Base-by-base conservation (phyloP, 2,113 vertebrate genomes). In the Anhinga rufa region DNA sequence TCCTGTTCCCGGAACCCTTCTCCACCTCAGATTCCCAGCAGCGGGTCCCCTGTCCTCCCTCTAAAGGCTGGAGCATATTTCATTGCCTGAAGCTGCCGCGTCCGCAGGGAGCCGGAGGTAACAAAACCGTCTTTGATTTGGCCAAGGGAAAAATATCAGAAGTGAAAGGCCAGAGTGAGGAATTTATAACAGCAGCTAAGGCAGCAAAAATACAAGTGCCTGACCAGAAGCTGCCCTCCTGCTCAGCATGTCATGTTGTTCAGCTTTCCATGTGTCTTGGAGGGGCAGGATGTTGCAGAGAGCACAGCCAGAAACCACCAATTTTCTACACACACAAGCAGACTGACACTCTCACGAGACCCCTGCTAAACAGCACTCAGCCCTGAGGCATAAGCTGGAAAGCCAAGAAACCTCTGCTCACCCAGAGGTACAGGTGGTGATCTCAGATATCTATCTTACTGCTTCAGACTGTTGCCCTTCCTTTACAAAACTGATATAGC, bases 111-210 rank as follows among this genome's bases (percentile, higher is more conserved):
- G 94, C 96, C 90, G 90, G 96, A 97, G 93, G 92, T 97, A 96
- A 97, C 96, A 93, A 97, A 97, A 89, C 88, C 28, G 4, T 80
- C 94, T 92, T 88, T 92, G 91, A 94, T 93, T 95, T 95, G 95
- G 95, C 96, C 92, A 84, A 87, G 61, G 70, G 61, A 95, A 93
- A 92, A 97, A 94, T 86, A 95, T 94, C 93, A 82, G 84, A 93
- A 96, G 95, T 66, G 90, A 96, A 95, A 94, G 88, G 93, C 85
- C 88, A 62, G 91, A 94, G 83, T 77, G 86, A 95, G 64, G 95
- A 94, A 97, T 97, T 97, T 97, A 97, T 92, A 95, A 96, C 88
- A 94, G 92, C 82, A 94, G 96, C 97, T 90, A 97, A 86, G 86
- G 96, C 96, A 97, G 97, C 97, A 97, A 94, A 97, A 97, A 95